Evolutionary conservation across 2,113 vertebrate genomes (phyloP).

Genomic region (Danionella cerebrum): DNA sequence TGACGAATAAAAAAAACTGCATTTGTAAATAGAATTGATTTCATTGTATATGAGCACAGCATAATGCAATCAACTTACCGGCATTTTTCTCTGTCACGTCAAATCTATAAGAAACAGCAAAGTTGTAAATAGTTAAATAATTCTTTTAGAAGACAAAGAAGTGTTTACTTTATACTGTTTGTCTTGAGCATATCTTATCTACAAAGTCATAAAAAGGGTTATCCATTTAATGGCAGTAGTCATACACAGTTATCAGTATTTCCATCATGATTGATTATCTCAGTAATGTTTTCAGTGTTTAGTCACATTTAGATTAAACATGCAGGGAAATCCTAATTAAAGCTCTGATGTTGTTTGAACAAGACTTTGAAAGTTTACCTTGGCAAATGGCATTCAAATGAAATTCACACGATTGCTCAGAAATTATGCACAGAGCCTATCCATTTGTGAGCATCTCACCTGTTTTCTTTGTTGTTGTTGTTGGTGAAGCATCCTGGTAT

Average conservation of each 20-base stretch:
- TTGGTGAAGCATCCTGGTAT: slow-evolving; percentile 39
- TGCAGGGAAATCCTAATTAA: too few species aligned
- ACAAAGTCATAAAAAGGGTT: not conserved
- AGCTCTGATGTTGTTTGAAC: too few species aligned
- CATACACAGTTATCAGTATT: not conserved
- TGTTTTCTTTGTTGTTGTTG: slow-evolving; percentile 15
- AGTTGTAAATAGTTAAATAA: not conserved
- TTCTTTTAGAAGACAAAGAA: not conserved
- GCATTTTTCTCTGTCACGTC: slow-evolving; percentile 32
- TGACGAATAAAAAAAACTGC: not conserved
- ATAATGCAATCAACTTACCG: slow-evolving; percentile 47
- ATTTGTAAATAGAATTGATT: not conserved
- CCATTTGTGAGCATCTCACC: slow-evolving; percentile 46
- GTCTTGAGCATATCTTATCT: not conserved
- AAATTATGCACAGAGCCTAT: not conserved
- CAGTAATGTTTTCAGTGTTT: not conserved
- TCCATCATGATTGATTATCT: not conserved
- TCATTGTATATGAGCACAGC: not conserved
- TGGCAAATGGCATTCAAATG: too few species aligned
- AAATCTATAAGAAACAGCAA: slow-evolving; percentile 38
- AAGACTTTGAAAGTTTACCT: too few species aligned
- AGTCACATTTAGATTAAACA: not conserved
- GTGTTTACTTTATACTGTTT: too few species aligned
- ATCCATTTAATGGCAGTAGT: not conserved
- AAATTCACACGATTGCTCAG: not conserved